Evolutionary conservation across 2,797 vertebrate genomes (phyloP), one percentile per base, ranked within the genome.

Genomic region (Nannoperca australis): DNA sequence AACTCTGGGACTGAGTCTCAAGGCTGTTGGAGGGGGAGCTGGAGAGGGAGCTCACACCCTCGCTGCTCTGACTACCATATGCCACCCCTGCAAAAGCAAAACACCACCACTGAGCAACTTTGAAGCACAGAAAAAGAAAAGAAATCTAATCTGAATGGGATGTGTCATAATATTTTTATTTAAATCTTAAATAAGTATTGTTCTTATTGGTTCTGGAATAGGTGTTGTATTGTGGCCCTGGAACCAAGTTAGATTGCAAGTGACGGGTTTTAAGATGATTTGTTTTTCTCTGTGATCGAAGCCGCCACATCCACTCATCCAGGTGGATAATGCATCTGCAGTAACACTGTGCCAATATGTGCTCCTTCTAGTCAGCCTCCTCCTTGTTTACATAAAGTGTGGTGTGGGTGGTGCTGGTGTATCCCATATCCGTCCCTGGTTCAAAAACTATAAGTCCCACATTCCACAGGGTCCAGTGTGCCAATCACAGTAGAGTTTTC

Each of bases 21-120:
- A 99, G 97, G 96, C 98, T 99, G 94, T 99, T 99, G 68, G 98
- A 99, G 55, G 98, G 98, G 17, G 98, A 99, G 93, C 98, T 99
- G 95, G 98, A 99, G 85, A 99, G 97, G 66, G 98, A 99, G 91
- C 98, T 99, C 91, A 99, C 98, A 51, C 98, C 98, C 94, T 99
- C 98, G 1, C 98, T 99, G 96, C 98, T 99, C 96, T 99, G 98
- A 95, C 98, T 99, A 75, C 97, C 96, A 87, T 97, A 98, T 47
- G 96, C 96, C 87, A 97, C 97, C 87, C 97, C 98, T 98, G 86
- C 47, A 82, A 79, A 74, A 79, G 8, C 3, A 78, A 73, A 84
- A 79, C 7, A 56, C 17, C 50, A 80, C 70, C 81, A 49, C 7
- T 82, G 38, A 84, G 44, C 30, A 77, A 56, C 45, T 73, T 20